These are phyloP conservation scores for Dendrocincla tyrannina DNA, from an alignment of 2,797 vertebrate species.

Conservation along the genomic window DNA sequence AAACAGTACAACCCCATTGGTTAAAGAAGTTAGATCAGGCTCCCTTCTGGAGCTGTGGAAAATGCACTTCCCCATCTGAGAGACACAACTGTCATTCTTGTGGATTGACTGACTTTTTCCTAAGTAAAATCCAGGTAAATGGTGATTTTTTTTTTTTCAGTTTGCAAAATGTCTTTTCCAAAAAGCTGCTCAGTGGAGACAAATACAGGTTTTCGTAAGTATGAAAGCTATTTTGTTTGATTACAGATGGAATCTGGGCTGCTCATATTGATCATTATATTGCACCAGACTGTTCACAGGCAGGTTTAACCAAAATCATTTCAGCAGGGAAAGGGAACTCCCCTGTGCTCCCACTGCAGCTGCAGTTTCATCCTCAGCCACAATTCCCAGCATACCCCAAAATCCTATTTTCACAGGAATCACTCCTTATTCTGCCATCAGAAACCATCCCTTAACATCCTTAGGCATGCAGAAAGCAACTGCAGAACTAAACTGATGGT, in stretches of 20 bases:
- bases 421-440: neutral
- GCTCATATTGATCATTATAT: neutral
- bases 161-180: constrained; percentile 97
- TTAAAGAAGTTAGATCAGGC: neutral
- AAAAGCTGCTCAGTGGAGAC: constrained; percentile 95
- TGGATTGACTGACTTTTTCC: neutral
- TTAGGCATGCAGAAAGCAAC: neutral
- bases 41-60: neutral
- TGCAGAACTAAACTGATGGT: neutral
- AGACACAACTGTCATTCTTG: neutral
- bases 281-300: neutral
- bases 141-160: constrained; percentile 61
- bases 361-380: accelerated
- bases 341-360: neutral
- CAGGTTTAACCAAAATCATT: neutral
- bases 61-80: neutral
- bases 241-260: neutral
- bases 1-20: neutral
- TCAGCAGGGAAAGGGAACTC: neutral
- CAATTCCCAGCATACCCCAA: neutral
- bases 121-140: neutral
- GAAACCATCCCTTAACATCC: neutral
- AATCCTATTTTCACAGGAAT: neutral
- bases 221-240: neutral
- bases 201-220: constrained; percentile 95